Base-by-base conservation (phyloP, 1,140 invertebrate species). In the Trichomalopsis sarcophagae region DNA sequence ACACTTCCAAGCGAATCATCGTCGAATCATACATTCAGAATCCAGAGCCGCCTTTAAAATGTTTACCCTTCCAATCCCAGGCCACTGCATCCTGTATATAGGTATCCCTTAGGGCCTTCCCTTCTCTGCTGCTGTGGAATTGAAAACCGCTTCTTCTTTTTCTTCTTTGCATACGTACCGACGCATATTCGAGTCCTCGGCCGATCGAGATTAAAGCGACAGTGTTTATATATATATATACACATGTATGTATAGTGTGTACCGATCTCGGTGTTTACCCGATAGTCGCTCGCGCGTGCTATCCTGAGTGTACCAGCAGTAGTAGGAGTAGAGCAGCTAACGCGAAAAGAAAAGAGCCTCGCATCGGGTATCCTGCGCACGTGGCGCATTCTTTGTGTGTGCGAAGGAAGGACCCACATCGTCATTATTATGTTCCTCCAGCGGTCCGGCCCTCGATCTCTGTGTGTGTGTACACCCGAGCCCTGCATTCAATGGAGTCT, bases 341-440 rank as follows among this genome's bases (percentile, higher is more conserved):
- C 55, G 30, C 36, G 33, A 30, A 40, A 30, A 44, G 36, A 81
- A 68, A 66, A 66, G 50, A 30, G 10, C 33, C n/a, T 73, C 40
- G 27, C 27, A 82, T 82, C 50, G n/a, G 27, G 27, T 78, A 40
- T 47, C 66, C 36, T 21, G n/a, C 36, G 23, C 27, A 74, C 62
- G 82, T 33, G 74, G 74, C 75, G 74, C 75, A 21, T 77, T 44
- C 75, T 68, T 77, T 84, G 21, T 71, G 6, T 75, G 40, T 23
- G 40, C 17, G 40, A 36, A 30, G 5, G 50, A 36, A 23, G 75
- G 66, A 71, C 82, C 75, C 82, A 84, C 76, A 84, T 84, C n/a
- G 50, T 73, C 47, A 36, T 50, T 68, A 44, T 30, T 68, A 44
- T 30, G 40, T 78, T 11, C 76, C 47, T 40, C 36, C 36, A 33